These are phyloP conservation scores for Eulemur rufifrons DNA, from an alignment of 2,113 vertebrate genomes.

Conservation along the genomic window DNA sequence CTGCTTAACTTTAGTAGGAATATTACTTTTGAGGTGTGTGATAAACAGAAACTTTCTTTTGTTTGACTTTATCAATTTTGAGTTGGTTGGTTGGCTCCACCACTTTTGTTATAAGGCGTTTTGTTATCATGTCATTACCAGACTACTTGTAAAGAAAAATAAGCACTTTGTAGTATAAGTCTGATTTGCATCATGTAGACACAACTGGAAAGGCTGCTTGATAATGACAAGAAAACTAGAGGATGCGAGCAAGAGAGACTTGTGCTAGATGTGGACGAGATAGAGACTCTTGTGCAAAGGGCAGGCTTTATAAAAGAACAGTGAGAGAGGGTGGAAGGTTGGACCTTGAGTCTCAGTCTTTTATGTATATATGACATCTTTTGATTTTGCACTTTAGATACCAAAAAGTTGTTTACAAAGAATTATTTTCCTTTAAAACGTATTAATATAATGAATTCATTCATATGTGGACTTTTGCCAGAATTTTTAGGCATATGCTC, in stretches of 20 bases:
- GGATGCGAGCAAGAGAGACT: not conserved
- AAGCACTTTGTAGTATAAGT: not conserved
- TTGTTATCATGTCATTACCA: not conserved
- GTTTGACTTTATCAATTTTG: not conserved
- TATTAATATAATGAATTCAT: not conserved
- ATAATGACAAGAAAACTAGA: not conserved
- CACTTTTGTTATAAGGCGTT: not conserved
- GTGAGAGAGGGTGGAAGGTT: not conserved
- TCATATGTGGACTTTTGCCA: not conserved
- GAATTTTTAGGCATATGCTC: constrained; percentile 12
- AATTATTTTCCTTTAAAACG: constrained; percentile 14
- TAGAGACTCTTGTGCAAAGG: not conserved
- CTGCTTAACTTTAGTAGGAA: not conserved
- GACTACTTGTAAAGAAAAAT: not conserved
- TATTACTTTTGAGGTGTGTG: not conserved
- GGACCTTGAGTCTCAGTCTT: not conserved
- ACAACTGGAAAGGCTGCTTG: not conserved
- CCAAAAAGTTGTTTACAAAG: constrained; percentile 18
- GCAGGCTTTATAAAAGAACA: not conserved
- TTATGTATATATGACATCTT: not conserved
- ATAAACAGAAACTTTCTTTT: not conserved
- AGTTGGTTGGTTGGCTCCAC: not conserved
- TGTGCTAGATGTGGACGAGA: not conserved
- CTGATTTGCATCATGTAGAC: not conserved
- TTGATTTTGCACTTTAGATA: not conserved